Evolutionary conservation across 2,797 vertebrate species (phyloP).

Genomic region (Nannoperca australis): DNA sequence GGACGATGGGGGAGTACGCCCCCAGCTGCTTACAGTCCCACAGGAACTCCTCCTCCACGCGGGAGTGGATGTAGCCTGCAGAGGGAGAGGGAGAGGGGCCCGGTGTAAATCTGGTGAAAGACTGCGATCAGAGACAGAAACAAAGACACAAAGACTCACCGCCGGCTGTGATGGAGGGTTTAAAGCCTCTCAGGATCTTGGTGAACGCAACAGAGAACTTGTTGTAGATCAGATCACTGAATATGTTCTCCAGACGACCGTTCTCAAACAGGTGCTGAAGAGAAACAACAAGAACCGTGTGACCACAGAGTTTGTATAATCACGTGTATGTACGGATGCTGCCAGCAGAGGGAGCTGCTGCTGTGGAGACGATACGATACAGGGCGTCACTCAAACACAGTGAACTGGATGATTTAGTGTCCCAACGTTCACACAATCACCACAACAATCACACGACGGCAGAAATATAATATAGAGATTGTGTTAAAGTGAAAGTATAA

Average conservation of each 20-base stretch:
- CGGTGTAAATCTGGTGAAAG: fast-evolving
- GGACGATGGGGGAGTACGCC: constrained; percentile 94
- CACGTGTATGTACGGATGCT: background rate
- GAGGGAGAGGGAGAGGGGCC: background rate
- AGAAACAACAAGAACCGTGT: constrained; percentile 6
- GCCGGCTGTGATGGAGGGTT: constrained; percentile 88
- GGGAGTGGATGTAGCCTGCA: constrained; percentile 91
- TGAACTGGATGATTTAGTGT: background rate
- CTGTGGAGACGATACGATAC: background rate
- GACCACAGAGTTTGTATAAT: background rate
- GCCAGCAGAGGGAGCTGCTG: background rate
- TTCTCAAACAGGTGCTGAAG: constrained; percentile 94
- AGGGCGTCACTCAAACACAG: too few relatives aligned
- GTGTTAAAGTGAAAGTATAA: background rate
- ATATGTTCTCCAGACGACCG: constrained; percentile 95
- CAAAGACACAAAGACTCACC: constrained; percentile 81
- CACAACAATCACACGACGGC: background rate
- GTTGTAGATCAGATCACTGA: constrained; percentile 92
- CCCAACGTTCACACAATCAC: background rate
- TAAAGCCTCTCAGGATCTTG: constrained; percentile 90
- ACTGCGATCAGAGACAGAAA: background rate
- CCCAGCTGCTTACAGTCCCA: constrained; percentile 98
- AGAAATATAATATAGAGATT: background rate
- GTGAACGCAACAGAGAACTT: constrained; percentile 92
- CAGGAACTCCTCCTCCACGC: constrained; percentile 95